Conservation (phyloP, 2,888 invertebrate species). For the Zaprionus obscuricornis region DNA sequence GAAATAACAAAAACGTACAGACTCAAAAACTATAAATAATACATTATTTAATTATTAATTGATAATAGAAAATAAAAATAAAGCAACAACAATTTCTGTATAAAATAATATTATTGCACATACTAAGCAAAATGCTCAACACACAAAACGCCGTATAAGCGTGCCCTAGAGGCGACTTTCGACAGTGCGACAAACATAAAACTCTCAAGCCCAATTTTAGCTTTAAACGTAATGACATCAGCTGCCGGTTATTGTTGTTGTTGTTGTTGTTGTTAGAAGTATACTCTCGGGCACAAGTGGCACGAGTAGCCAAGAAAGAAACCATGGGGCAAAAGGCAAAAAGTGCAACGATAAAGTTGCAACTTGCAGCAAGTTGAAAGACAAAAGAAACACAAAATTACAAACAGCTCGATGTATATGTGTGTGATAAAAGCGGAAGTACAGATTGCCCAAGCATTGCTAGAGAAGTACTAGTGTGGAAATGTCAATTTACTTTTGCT, state of each 20-base stretch:
- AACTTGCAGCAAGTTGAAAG: slow-evolving; percentile 38
- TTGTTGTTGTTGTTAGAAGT: slow-evolving; percentile 50
- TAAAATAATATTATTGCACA: neutral
- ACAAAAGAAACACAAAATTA: slow-evolving; percentile 61
- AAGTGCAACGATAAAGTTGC: slow-evolving; percentile 69
- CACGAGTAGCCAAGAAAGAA: slow-evolving; percentile 28
- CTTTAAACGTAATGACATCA: slow-evolving; percentile 60
- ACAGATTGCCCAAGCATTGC: slow-evolving; percentile 56
- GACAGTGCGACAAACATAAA: slow-evolving; percentile 24
- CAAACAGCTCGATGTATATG: slow-evolving; percentile 9
- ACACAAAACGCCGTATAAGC: slow-evolving; percentile 6
- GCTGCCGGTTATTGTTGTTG: slow-evolving; percentile 26
- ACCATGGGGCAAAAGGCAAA: slow-evolving; percentile 53
- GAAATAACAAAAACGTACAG: too few relatives aligned
- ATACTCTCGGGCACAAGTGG: slow-evolving; percentile 45
- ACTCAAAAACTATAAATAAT: too few relatives aligned
- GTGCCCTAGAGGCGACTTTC: slow-evolving; percentile 5
- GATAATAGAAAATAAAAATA: slow-evolving; percentile 13
- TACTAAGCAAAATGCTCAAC: neutral
- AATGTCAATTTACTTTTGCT: slow-evolving; percentile 67
- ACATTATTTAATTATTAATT: too few relatives aligned
- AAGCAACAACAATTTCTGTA: too few relatives aligned
- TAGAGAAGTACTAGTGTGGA: slow-evolving; percentile 58
- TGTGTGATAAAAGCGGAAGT: slow-evolving; percentile 60
- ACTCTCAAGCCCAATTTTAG: slow-evolving; percentile 5